A percentile compares a stretch with the other conserved stretches of the same genome.
These are phyloP conservation scores for Sparus aurata DNA, from an alignment of 2,797 vertebrate species.

Conservation along the genomic window DNA sequence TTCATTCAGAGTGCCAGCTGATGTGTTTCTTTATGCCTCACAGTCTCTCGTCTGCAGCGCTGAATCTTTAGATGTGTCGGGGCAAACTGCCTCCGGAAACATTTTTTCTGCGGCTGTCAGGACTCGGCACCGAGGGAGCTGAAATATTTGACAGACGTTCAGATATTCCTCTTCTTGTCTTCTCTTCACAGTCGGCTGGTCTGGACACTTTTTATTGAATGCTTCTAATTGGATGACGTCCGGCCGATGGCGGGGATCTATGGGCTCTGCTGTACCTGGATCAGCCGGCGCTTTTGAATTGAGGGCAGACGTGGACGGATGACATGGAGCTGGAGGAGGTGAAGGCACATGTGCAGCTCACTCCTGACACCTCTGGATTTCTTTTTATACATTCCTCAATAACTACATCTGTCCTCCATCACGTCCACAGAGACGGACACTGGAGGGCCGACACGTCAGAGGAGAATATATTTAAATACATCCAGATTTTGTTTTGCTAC, in stretches of 20 bases:
- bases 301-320: background rate
- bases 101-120: background rate
- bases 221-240: background rate
- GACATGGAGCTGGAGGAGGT: background rate
- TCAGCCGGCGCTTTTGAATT: background rate
- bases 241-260: background rate
- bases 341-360: background rate
- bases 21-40: background rate
- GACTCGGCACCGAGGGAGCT: background rate
- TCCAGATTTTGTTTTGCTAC: too few species aligned
- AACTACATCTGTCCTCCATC: background rate
- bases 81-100: background rate
- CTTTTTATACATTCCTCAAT: conserved; percentile 13
- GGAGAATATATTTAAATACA: background rate
- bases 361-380: background rate
- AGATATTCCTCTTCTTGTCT: background rate
- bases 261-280: background rate
- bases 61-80: background rate
- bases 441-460: background rate
- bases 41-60: background rate
- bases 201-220: background rate
- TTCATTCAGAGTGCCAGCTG: background rate
- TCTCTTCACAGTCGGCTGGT: background rate
- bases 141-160: background rate
- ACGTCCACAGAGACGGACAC: background rate